phyloP scores from a whole-genome alignment of 2,888 invertebrate species.

The Psococerastis gibbosa region DNA sequence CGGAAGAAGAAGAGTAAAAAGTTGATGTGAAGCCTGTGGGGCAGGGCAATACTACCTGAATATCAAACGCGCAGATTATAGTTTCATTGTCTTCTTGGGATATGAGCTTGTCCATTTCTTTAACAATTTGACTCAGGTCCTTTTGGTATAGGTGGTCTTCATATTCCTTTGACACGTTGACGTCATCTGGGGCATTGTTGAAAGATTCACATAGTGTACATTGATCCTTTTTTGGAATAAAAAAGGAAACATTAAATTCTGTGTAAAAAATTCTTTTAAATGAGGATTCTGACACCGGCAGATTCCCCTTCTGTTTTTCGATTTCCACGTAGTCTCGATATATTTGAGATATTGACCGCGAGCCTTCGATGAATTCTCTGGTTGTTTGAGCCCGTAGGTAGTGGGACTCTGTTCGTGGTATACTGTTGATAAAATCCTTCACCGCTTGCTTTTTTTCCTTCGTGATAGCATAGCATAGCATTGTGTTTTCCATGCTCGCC shows the following conservation, averaged over 20 bases:
- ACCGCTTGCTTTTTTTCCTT: not conserved
- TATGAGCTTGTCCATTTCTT: conserved; percentile 10
- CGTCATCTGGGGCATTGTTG: conserved; percentile 7
- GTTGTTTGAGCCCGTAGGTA: conserved; percentile 1
- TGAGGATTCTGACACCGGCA: too few species aligned
- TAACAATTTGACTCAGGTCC: conserved; percentile 3
- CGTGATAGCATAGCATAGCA: too few species aligned
- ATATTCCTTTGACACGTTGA: not conserved
- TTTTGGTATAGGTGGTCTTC: conserved; percentile 5
- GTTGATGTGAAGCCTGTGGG: conserved; percentile 9
- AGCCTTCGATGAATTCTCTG: conserved; percentile 1
- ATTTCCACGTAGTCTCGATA: conserved; percentile 10
- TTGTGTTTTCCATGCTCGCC: not conserved
- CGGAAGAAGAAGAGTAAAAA: too few species aligned
- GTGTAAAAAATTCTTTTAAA: conserved; percentile 8
- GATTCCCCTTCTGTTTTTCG: conserved; percentile 7
- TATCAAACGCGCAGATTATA: conserved; percentile 4
- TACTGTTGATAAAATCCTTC: not conserved
- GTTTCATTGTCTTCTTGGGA: not conserved
- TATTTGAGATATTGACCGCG: not conserved
- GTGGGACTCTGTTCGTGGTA: not conserved
- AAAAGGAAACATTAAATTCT: conserved; percentile 12
- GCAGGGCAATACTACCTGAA: conserved; percentile 10
- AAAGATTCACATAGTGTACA: conserved; percentile 9
- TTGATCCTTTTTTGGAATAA: conserved; percentile 13